Base-by-base conservation (phyloP, 2,888 invertebrate species). In the Leptura quadrifasciata region DNA sequence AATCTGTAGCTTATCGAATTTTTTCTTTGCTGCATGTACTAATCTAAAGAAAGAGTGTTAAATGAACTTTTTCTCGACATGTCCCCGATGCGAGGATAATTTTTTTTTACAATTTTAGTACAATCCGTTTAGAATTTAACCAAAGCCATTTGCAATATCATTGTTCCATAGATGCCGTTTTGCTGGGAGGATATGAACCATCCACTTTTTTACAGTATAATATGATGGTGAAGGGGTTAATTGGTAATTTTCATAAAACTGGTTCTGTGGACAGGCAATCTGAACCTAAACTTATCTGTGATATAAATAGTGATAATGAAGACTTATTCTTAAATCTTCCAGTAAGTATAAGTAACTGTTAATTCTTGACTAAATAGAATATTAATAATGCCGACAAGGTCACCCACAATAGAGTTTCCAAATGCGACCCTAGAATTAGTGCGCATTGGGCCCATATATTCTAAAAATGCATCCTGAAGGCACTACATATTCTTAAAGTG, bases 161-260 rank as follows among this genome's bases (percentile, higher is more conserved):
- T 87, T 95, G 96, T 15, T 95, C 96, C 86, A 89, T 98, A 69
- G 97, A 98, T 90, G 96, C 96, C 17, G 93, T 98, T 1, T 89
- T 95, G 78, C 89, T 97, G 47, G 93, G 93, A 81, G 97, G 97
- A 0, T 87, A 84, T 74, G 82, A 84, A 79, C 86, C 88, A 18
- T 80, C 78, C 31, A 79, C 83, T 9, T 55, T 76, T n/a, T 78
- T 88, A 52, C 85, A 86, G 69, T 79, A 78, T 55, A 80, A 81
- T 72, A 72, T 88, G 54, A 80, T 87, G 60, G 74, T 78, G 27
- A 82, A 80, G 55, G 85, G 84, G 60, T 76, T 87, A 27, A 65
- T 83, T 8, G 80, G 81, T 39, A 15, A 68, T 61, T n/a, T 75
- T 63, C 21, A 74, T 73, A 63, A 55, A 39, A 17, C 70, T 17